Percentiles rank a stretch among this genome's conserved stretches.
These are phyloP conservation scores for Sandelia bainsii DNA, from an alignment of 2,797 vertebrate genomes.

Conservation along the genomic window DNA sequence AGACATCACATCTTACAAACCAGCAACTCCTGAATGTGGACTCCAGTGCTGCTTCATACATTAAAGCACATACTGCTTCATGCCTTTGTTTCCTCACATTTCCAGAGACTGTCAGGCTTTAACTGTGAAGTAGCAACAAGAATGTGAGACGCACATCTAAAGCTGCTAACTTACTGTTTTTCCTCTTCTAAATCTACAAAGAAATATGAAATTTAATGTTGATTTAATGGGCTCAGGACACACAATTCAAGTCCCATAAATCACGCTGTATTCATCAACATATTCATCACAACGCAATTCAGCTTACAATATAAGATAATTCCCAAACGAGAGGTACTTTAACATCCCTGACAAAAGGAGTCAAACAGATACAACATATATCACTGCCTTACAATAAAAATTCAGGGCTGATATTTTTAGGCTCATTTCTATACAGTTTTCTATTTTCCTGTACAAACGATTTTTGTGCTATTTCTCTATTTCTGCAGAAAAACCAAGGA, in stretches of 20 bases:
- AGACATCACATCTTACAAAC: not conserved
- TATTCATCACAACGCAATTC: no score
- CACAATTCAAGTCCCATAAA: no score
- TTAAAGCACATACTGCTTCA: not conserved
- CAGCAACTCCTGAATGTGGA: not conserved
- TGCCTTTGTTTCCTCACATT: not conserved
- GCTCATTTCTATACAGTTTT: not conserved
- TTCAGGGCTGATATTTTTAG: not conserved
- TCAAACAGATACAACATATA: no score
- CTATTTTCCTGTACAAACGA: not conserved
- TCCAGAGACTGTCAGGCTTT: not conserved
- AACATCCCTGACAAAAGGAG: no score
- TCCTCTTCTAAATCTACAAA: not conserved
- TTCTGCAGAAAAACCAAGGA: not conserved
- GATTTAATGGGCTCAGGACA: not conserved
- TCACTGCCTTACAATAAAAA: not conserved
- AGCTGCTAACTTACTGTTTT: not conserved
- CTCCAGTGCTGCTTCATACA: not conserved
- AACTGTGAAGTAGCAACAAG: not conserved
- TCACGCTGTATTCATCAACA: no score
- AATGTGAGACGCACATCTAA: no score
- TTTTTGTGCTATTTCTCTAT: not conserved
- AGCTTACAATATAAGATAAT: no score
- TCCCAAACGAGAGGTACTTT: no score
- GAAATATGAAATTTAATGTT: not conserved